Evolutionary conservation across 2,113 vertebrate genomes (phyloP).

Genomic region (Neodontobutis hainanensis): DNA sequence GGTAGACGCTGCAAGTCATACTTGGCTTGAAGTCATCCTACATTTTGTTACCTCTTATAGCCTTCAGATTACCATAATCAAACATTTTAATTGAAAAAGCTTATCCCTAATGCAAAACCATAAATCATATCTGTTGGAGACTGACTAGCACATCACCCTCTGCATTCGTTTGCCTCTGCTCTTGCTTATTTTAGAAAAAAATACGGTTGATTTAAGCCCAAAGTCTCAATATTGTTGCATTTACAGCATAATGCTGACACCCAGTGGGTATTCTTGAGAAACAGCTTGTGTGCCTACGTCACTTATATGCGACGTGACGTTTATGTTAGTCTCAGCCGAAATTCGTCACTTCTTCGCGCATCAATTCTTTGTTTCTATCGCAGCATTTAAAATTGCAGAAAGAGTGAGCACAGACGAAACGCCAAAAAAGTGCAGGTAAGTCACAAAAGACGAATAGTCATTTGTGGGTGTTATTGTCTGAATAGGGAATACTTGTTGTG

Average conservation of each 20-base stretch:
- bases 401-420: background rate
- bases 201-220: no score
- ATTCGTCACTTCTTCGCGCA: constrained; percentile 23
- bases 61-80: no score
- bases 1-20: constrained; percentile 18
- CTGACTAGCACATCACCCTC: no score
- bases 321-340: background rate
- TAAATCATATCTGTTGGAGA: no score
- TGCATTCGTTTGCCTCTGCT: background rate
- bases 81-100: no score
- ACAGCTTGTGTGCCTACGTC: constrained; percentile 10
- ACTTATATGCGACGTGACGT: constrained; percentile 30
- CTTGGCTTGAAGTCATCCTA: no score
- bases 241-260: constrained; percentile 49
- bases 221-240: background rate
- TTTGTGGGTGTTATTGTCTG: no score
- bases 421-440: constrained; percentile 38
- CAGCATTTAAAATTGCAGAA: constrained; percentile 31
- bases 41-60: no score
- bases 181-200: background rate
- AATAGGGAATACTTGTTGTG: background rate
- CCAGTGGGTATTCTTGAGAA: constrained; percentile 34
- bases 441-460: accelerated
- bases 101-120: no score
- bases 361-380: constrained; percentile 52